phyloP scores from a whole-genome alignment of 2,113 vertebrate genomes.

The Grammomys dolichurus region DNA sequence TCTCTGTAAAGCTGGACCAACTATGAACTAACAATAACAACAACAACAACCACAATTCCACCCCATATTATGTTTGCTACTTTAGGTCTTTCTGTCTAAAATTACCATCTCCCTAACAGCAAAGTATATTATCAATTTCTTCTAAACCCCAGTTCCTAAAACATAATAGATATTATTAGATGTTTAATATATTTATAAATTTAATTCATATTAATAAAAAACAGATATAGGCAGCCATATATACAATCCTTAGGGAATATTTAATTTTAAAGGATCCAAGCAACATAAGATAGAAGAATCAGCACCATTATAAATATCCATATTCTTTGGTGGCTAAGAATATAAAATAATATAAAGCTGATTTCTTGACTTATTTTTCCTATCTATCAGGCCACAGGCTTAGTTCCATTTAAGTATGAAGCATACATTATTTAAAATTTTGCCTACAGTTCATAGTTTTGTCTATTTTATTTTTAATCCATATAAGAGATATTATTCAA shows the following conservation, averaged over 20 bases:
- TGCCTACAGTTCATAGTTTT: neutral
- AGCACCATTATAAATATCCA: neutral
- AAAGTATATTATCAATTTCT: neutral
- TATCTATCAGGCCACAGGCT: neutral
- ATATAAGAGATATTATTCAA: neutral
- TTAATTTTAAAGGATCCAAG: neutral
- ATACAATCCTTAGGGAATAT: neutral
- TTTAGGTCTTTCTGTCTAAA: neutral
- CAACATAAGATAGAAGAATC: neutral
- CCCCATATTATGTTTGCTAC: neutral
- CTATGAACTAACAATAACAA: neutral
- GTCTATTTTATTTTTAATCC: neutral
- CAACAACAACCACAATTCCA: neutral
- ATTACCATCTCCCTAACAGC: neutral
- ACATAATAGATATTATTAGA: neutral
- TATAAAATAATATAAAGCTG: slow-evolving; percentile 4
- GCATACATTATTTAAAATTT: slow-evolving; percentile 5
- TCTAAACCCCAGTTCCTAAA: neutral
- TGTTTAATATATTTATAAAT: neutral
- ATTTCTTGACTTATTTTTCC: neutral
- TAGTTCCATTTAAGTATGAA: neutral
- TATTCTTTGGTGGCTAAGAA: neutral
- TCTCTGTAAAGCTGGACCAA: neutral
- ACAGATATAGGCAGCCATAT: neutral
- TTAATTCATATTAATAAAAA: slow-evolving; percentile 27